Percentiles rank a stretch among this genome's conserved stretches.
Evolutionary conservation across 2,113 vertebrate genomes (phyloP).

Genomic region (Eurystomus gularis): DNA sequence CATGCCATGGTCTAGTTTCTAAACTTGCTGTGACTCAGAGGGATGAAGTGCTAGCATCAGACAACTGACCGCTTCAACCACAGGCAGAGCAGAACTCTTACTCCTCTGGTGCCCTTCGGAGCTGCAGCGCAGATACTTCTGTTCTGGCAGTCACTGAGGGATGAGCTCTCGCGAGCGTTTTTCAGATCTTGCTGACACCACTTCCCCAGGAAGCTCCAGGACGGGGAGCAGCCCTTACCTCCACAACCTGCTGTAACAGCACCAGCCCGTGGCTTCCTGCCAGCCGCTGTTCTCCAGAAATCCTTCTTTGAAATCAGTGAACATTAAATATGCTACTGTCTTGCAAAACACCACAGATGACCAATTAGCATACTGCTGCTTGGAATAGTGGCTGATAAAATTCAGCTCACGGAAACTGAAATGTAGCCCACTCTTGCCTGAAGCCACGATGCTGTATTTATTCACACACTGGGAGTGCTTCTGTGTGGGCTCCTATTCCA

Average conservation of each 20-base stretch:
- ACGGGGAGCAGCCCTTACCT: neutral
- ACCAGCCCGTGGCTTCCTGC: neutral
- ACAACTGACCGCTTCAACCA: neutral
- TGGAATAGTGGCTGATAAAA: neutral
- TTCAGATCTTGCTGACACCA: neutral
- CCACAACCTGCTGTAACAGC: neutral
- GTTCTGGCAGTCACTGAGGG: neutral
- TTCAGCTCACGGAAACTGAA: neutral
- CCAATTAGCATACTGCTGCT: neutral
- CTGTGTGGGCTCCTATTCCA: neutral
- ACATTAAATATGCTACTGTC: neutral
- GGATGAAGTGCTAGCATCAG: neutral
- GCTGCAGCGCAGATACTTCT: neutral
- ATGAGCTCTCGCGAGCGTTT: rapidly evolving
- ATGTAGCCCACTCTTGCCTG: neutral
- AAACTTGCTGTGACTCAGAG: neutral
- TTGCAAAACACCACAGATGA: neutral
- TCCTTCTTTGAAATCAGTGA: neutral
- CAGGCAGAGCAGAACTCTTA: neutral
- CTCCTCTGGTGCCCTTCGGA: neutral
- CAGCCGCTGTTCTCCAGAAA: neutral
- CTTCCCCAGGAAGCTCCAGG: neutral
- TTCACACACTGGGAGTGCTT: neutral
- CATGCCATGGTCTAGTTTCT: neutral
- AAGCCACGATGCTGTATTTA: neutral